Evolutionary conservation across 2,797 vertebrate species (phyloP), one percentile per base, ranked within the genome.

Genomic region (Brotula barbata): DNA sequence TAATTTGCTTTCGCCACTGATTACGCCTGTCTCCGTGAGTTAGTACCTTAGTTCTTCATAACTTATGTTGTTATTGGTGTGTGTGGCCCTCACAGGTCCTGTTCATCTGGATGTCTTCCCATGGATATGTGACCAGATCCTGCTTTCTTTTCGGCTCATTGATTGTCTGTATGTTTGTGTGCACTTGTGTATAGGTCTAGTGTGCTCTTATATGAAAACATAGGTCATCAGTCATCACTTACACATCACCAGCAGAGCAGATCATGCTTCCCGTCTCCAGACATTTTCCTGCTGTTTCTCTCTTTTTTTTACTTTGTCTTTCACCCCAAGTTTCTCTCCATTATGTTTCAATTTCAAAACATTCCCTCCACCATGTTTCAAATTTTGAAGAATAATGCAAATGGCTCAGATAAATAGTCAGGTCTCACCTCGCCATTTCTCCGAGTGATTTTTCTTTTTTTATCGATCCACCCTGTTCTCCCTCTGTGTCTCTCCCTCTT

Each of bases 81-180:
- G n/a, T n/a, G 58, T 0, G 89, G 89, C 6, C 71, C 87, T 17
- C 45, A 87, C 86, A 1, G 89, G 88, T 17, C 73, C 78, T 17
- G 86, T 86, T 6, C 85, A 89, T 39, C 60, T 91, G 53, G 88
- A 92, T 80, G 88, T 91, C 57, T 89, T 46, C 77, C 88, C 39
- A 20, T 86, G 75, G 92, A 91, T 48, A 85, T 63, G 40, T 80
- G 71, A 25, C 64, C 87, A 91, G 81, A 91, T 86, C 6, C 54
- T 87, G 48, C 67, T 93, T 67, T 86, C 75, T 22, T 83, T 89
- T 47, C 82, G 82, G 89, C 88, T 92, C 60, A 78, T 76, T 73
- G 71, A 81, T 61, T 77, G 78, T 72, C 31, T 50, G 15, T 34
- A 34, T 25, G 28, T 49, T 23, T 16, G 23, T 34, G 31, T 42